Evolutionary conservation across 2,888 invertebrate genomes (phyloP), one percentile per base, ranked within the genome.

Genomic region (Tetropium fuscum): DNA sequence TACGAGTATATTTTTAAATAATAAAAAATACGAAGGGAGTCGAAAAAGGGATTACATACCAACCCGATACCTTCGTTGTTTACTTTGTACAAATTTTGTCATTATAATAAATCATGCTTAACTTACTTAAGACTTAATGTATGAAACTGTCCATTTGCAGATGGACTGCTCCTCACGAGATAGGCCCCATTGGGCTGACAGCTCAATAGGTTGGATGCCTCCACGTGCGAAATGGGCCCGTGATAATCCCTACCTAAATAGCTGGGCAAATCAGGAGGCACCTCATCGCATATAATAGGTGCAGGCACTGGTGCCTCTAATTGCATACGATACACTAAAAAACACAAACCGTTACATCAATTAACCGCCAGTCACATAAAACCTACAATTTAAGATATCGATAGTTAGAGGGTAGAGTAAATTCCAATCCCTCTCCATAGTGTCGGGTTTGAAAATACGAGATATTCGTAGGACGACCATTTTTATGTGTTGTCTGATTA

Each of bases 261-360:
- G 66, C 83, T 83, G 0, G 89, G 89, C 41, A 83, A 79, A 56
- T 86, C 83, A 0, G 80, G 73, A 32, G 85, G 79, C 6, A 79
- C 77, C 68, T 84, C 80, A 55, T 86, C 85, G 72, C 91, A 89
- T 8, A 86, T 79, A 61, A 94, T 84, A 16, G 90, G 87, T 73
- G 89, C 88, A 1, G 95, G 94, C 61, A 88, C 87, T 0, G 95
- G 95, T 3, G 95, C 94, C 77, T 93, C 91, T 81, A 93, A 83
- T 82, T 95, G 95, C 76, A 95, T 88, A 73, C 91, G 90, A 83
- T 94, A 95, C 70, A 95, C 94, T 94, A 78, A 22, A 84, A 84
- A 64, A 22, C 18, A 51, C 27, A 18, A 34, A 51, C 20, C 15
- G 40, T 51, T 40, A 51, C 10, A 40, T 8, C 25, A 11, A 38